A percentile compares a stretch with the other conserved stretches of the same genome.
Conservation (phyloP, 2,113 vertebrate species). For the Pollachius pollachius region DNA sequence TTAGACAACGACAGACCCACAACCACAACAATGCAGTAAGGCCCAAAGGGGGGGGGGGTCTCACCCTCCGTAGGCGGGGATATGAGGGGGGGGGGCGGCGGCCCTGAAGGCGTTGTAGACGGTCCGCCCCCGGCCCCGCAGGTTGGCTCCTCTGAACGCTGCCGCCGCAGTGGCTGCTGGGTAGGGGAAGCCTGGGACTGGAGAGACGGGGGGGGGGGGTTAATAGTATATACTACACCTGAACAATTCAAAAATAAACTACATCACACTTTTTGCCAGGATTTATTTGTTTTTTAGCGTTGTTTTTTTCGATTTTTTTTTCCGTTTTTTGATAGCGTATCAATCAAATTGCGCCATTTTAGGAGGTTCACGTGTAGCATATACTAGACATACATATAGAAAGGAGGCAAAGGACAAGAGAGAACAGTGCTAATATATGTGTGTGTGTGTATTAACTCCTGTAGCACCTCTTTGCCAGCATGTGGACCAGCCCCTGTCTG, state of each 20-base stretch:
- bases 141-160: conserved; percentile 91
- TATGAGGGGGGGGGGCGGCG: conserved; percentile 88
- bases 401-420: too few relatives aligned
- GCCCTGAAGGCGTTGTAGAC: conserved; percentile 95
- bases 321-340: too few relatives aligned
- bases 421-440: too few relatives aligned
- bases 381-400: too few relatives aligned
- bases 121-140: conserved; percentile 89
- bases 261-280: too few relatives aligned
- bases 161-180: conserved; percentile 87
- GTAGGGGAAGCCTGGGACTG: conserved; percentile 95
- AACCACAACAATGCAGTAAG: too few relatives aligned
- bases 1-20: too few relatives aligned
- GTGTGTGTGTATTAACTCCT: neutral
- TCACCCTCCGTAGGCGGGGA: conserved; percentile 96
- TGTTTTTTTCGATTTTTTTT: too few relatives aligned
- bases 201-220: conserved; percentile 9
- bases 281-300: too few relatives aligned
- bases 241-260: conserved; percentile 1
- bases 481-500: neutral
- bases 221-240: too few relatives aligned
- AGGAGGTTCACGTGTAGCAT: too few relatives aligned
- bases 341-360: too few relatives aligned
- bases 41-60: conserved; percentile 22
- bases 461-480: neutral